Evolutionary conservation across 2,797 vertebrate species (phyloP).

Genomic region (Pteropus rufus): DNA sequence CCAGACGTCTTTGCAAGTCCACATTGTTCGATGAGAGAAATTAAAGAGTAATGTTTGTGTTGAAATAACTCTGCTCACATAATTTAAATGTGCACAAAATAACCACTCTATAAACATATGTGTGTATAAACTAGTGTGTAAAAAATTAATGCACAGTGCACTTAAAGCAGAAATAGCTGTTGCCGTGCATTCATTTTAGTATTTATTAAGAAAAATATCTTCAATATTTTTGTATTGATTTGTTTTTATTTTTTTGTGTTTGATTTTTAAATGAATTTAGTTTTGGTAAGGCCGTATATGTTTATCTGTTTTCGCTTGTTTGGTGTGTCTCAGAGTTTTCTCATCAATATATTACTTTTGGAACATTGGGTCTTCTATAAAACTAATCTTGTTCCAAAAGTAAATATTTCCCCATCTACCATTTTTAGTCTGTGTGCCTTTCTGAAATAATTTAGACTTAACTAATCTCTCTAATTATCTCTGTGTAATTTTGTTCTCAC

Average conservation of each 20-base stretch:
- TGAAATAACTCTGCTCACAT: background rate
- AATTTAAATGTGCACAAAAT: background rate
- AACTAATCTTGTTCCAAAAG: slow-evolving; percentile 47
- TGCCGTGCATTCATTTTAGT: slow-evolving; percentile 2
- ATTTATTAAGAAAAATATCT: slow-evolving; percentile 17
- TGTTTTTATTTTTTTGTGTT: slow-evolving; percentile 39
- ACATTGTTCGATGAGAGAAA: background rate
- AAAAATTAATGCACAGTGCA: background rate
- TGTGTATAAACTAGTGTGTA: background rate
- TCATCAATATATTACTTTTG: slow-evolving; percentile 56
- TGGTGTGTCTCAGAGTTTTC: slow-evolving; percentile 62
- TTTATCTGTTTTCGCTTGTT: slow-evolving; percentile 67
- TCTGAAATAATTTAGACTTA: slow-evolving; percentile 54
- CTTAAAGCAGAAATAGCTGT: background rate
- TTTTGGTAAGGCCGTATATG: slow-evolving; percentile 37
- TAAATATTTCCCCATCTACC: slow-evolving; percentile 59
- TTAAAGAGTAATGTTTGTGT: background rate
- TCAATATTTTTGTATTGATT: slow-evolving; percentile 51
- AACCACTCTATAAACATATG: background rate
- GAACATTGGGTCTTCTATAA: slow-evolving; percentile 28
- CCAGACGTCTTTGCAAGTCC: background rate
- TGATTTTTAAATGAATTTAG: slow-evolving; percentile 67
- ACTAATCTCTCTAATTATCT: background rate
- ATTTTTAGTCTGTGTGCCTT: slow-evolving; percentile 17
- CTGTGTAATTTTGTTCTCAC: slow-evolving; percentile 31